A percentile compares a stretch with the other conserved stretches of the same genome.
Evolutionary conservation across 1,140 invertebrate species (phyloP).

Genomic region (Drosophila baimaii): DNA sequence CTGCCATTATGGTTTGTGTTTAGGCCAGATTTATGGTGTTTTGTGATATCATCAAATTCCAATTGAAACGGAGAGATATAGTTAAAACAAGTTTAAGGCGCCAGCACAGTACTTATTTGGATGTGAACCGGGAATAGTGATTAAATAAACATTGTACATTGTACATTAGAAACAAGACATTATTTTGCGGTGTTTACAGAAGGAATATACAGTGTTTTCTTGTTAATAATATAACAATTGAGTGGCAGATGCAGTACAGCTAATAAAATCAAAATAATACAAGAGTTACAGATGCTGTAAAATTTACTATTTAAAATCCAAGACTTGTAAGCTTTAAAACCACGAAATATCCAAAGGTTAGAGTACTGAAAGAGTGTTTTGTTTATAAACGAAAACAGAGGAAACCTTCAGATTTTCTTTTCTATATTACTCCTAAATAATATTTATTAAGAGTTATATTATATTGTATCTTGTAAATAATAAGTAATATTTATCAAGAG

Average conservation of each 20-base stretch:
- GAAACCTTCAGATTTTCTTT: too few species aligned
- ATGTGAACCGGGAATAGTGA: not conserved
- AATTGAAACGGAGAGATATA: constrained; percentile 5
- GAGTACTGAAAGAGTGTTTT: not conserved
- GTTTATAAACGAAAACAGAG: not conserved
- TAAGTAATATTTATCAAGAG: too few species aligned
- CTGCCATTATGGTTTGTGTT: constrained; percentile 16
- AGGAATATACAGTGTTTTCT: not conserved
- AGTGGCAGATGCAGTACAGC: not conserved
- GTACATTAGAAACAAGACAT: not conserved
- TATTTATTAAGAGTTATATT: not conserved
- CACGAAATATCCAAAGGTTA: not conserved
- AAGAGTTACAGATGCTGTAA: too few species aligned
- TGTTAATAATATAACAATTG: not conserved
- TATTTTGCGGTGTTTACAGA: not conserved
- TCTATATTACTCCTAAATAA: too few species aligned
- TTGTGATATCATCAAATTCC: constrained; percentile 40
- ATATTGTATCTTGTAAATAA: too few species aligned
- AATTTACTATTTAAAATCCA: not conserved
- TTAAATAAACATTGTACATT: constrained; percentile 2
- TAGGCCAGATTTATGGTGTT: constrained; percentile 29
- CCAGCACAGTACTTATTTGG: constrained; percentile 9
- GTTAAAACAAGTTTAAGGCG: constrained; percentile 28
- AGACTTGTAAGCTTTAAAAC: not conserved
- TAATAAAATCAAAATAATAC: too few species aligned